Evolutionary conservation across 1,140 invertebrate species (phyloP).

Genomic region (Drosophila tristis): DNA sequence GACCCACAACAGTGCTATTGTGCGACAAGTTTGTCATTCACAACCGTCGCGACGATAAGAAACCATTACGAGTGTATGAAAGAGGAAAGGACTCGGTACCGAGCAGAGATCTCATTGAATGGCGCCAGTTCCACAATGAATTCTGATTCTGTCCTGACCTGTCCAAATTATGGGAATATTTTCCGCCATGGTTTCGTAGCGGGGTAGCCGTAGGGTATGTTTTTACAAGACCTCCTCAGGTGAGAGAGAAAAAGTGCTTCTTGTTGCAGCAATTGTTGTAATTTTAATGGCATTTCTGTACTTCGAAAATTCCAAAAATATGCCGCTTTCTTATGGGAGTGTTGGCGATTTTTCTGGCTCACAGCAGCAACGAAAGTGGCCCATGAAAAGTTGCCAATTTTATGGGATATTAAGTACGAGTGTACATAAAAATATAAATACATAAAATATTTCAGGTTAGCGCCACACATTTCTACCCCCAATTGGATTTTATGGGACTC

Average conservation of each 20-base stretch:
- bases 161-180: too few relatives aligned
- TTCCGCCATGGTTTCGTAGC: too few relatives aligned
- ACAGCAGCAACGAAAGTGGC: too few relatives aligned
- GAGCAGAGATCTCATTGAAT: conserved; percentile 38
- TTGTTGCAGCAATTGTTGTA: too few relatives aligned
- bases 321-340: too few relatives aligned
- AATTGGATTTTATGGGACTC: conserved; percentile 8
- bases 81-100: conserved; percentile 35
- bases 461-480: conserved; percentile 30
- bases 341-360: too few relatives aligned
- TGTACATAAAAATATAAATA: not conserved
- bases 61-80: conserved; percentile 36
- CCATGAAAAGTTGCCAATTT: too few relatives aligned
- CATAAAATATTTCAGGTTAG: conserved; percentile 16
- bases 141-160: not conserved
- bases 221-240: too few relatives aligned
- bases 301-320: too few relatives aligned
- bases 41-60: conserved; percentile 63
- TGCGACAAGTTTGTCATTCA: conserved; percentile 60
- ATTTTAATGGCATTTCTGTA: too few relatives aligned
- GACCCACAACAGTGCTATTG: conserved; percentile 73
- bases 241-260: too few relatives aligned
- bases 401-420: conserved; percentile 6
- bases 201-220: too few relatives aligned
- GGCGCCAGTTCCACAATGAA: conserved; percentile 63